Conservation (phyloP, 35 echinoderm and acorn worm genomes). For the Holothuria glaberrima region DNA sequence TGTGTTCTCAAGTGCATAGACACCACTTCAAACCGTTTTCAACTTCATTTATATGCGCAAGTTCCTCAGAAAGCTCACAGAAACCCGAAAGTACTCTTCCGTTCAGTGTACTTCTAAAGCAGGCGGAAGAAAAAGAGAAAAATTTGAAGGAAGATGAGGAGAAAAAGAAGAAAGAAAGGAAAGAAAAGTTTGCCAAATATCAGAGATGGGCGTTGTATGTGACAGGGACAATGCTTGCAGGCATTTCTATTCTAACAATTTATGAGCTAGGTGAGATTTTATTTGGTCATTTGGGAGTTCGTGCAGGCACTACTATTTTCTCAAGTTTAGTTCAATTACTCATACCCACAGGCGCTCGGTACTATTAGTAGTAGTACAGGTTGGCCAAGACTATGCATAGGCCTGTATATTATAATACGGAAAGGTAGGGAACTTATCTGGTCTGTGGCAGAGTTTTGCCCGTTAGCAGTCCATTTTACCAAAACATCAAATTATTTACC, state of each 20-base stretch:
- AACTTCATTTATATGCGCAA: constrained; percentile 4
- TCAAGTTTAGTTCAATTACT: no score
- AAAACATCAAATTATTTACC: no score
- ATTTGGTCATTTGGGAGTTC: no score
- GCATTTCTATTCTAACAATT: constrained; percentile 64
- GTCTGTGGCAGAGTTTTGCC: no score
- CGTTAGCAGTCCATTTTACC: no score
- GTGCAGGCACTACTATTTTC: no score
- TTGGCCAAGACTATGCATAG: no score
- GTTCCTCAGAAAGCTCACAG: constrained; percentile 10
- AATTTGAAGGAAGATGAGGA: constrained; percentile 59
- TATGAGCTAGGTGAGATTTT: constrained; percentile 71
- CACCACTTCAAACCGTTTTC: constrained; percentile 2
- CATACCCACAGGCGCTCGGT: no score
- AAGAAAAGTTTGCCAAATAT: constrained; percentile 61
- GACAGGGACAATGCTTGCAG: constrained; percentile 58
- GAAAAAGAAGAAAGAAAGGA: constrained; percentile 71
- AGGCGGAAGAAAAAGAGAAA: constrained; percentile 78
- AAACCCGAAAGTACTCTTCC: constrained; percentile 45
- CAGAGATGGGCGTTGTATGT: constrained; percentile 77
- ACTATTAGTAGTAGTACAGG: no score
- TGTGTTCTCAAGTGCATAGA: neutral
- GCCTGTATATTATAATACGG: no score
- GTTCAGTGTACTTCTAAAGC: constrained; percentile 56
- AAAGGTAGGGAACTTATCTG: no score